Base-by-base conservation (phyloP, 1,140 invertebrate genomes). In the Hycleus cichorii region DNA sequence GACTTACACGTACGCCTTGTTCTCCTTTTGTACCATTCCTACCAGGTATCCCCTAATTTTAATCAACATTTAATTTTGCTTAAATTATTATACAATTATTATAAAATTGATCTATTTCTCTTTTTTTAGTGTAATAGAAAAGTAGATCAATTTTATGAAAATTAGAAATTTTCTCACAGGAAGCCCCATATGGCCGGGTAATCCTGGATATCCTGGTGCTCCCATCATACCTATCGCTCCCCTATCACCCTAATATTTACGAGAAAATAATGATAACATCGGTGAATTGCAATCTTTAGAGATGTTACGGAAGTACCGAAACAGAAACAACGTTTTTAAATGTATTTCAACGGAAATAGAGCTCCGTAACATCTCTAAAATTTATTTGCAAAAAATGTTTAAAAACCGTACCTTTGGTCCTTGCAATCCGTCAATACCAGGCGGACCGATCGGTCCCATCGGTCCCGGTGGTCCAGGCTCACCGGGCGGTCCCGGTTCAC, bases 401-500 rank as follows among this genome's bases (percentile, higher is more conserved):
- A 49, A 7, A 39, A 8, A n/a, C 4, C 64, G 78, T 77, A 91
- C 89, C 82, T 87, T 90, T 18, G 78, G 79, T 76, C 87, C 87
- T 11, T 71, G 57, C 18, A 79, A 64, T 66, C 87, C 87, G 39
- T 79, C 72, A 9, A 83, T 80, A 59, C 90, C 90, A 12, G 81
- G 74, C 7, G 84, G 83, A 48, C 89, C 90, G 43, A 79, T 71
- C 4, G 84, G 83, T 53, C 89, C 89, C n/a, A 78, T 72, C 3
- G 84, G 80, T 57, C 89, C 89, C 39, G 78, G 74, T 1, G 81
- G 66, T 2, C 81, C 86, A 58, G 75, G 70, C 49, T 85, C 81
- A 3, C 89, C 89, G 1, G 80, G 73, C 1, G 83, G 79, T 18
- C 89, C 90, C 10, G 79, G 69, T 25, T 88, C 81, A n/a, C 89